phyloP scores from a whole-genome alignment of 2,888 invertebrate species.

The Andrena trimmerana region DNA sequence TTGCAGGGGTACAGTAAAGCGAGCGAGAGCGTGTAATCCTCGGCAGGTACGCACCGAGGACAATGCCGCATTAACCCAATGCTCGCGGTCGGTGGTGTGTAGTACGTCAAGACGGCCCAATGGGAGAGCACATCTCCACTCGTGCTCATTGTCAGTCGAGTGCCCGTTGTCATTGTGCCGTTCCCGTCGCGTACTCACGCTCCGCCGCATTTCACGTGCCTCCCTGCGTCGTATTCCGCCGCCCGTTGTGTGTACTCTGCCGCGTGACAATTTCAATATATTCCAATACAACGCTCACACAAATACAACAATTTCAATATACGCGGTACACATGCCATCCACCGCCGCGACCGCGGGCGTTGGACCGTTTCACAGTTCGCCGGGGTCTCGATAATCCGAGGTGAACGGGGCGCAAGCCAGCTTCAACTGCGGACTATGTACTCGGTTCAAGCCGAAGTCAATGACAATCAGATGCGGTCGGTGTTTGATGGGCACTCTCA shows the following conservation, averaged over 20 bases:
- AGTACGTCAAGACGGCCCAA: conserved; percentile 67
- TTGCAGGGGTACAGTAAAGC: conserved; percentile 47
- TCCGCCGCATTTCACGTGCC: conserved; percentile 64
- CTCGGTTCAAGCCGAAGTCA: no score
- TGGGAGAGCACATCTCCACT: conserved; percentile 69
- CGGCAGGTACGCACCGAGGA: conserved; percentile 70
- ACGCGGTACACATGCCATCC: background rate
- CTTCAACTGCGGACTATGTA: no score
- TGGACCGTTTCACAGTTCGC: no score
- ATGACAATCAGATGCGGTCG: no score
- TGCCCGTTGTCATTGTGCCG: conserved; percentile 72
- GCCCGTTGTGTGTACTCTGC: conserved; percentile 36
- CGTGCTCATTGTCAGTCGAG: conserved; percentile 73
- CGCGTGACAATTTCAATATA: conserved; percentile 68
- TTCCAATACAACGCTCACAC: conserved; percentile 15
- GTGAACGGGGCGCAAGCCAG: no score
- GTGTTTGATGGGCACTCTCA: no score
- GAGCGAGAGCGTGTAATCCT: conserved; percentile 67
- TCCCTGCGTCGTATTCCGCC: conserved; percentile 31
- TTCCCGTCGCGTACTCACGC: conserved; percentile 61
- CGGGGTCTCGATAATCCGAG: no score
- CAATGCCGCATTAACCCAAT: conserved; percentile 74
- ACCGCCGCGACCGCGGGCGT: no score
- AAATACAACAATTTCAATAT: background rate
- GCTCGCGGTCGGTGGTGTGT: conserved; percentile 47